These are phyloP conservation scores for Drosophila tropicalis DNA, from an alignment of 1,140 invertebrate species.

Conservation along the genomic window DNA sequence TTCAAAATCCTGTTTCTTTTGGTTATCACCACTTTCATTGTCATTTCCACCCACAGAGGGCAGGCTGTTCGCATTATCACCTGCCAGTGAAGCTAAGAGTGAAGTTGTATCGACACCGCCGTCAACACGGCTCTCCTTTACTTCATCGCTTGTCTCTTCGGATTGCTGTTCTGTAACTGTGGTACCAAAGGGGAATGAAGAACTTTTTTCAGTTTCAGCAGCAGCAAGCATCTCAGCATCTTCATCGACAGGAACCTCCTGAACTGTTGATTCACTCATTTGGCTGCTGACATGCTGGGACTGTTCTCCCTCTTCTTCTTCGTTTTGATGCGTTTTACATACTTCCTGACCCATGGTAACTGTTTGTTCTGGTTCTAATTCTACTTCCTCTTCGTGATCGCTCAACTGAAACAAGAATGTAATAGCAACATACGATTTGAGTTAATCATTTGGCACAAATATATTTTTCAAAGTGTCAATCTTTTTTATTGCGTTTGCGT, in stretches of 20 bases:
- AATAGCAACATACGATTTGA: not conserved
- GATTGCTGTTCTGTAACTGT: slow-evolving; percentile 65
- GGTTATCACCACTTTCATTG: slow-evolving; percentile 60
- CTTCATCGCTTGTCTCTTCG: slow-evolving; percentile 71
- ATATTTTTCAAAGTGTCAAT: not conserved
- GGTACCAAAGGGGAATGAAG: slow-evolving; percentile 74
- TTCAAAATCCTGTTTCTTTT: slow-evolving; percentile 69
- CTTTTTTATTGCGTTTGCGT: slow-evolving; percentile 11
- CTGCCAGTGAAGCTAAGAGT: slow-evolving; percentile 74
- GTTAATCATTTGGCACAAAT: not conserved
- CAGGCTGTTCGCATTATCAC: slow-evolving; percentile 82
- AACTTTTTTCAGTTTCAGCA: slow-evolving; percentile 76
- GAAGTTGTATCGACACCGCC: slow-evolving; percentile 68
- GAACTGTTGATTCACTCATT: slow-evolving; percentile 23
- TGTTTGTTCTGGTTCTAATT: slow-evolving; percentile 24
- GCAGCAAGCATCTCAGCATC: slow-evolving; percentile 66
- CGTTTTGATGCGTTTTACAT: slow-evolving; percentile 11
- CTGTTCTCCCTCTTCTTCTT: slow-evolving; percentile 15
- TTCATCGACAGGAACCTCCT: slow-evolving; percentile 42
- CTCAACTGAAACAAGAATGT: slow-evolving; percentile 52
- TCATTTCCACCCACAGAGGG: slow-evolving; percentile 82
- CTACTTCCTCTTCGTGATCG: slow-evolving; percentile 57
- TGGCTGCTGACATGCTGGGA: slow-evolving; percentile 10
- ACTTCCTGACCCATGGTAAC: slow-evolving; percentile 40
- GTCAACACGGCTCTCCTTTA: slow-evolving; percentile 50